phyloP scores from a whole-genome alignment of 2,113 vertebrate species.

The Cavia porcellus region DNA sequence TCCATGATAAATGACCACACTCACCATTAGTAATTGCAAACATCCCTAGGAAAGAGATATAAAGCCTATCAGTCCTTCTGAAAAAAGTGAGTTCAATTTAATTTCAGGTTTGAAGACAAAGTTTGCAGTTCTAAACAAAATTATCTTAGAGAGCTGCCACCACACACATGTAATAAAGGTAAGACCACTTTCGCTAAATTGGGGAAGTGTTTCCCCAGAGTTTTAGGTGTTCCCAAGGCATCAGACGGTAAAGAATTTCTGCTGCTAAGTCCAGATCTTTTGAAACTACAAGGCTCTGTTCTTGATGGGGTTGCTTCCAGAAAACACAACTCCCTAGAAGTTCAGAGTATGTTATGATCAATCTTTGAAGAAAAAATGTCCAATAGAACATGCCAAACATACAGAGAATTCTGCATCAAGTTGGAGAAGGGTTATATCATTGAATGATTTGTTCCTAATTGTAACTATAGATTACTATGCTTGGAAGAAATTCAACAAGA shows the following conservation, averaged over 20 bases:
- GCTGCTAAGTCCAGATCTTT: constrained; percentile 64
- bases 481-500: constrained; percentile 42
- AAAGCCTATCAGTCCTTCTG: constrained; percentile 69
- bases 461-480: constrained; percentile 49
- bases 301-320: constrained; percentile 75
- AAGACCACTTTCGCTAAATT: constrained; percentile 73
- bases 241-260: constrained; percentile 55
- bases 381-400: constrained; percentile 69
- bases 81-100: constrained; percentile 81
- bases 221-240: constrained; percentile 54
- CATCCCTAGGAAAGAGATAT: constrained; percentile 83
- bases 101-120: constrained; percentile 83
- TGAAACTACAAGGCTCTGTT: constrained; percentile 73
- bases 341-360: constrained; percentile 53
- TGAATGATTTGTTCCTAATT: constrained; percentile 73
- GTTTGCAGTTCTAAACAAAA: constrained; percentile 85
- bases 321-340: constrained; percentile 69
- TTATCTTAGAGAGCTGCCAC: constrained; percentile 76
- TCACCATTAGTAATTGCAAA: constrained; percentile 84
- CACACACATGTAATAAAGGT: constrained; percentile 69
- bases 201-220: constrained; percentile 68
- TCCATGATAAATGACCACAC: constrained; percentile 82
- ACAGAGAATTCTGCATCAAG: constrained; percentile 59
- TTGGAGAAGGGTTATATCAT: constrained; percentile 55
- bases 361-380: constrained; percentile 32